Conservation (phyloP, 2,888 invertebrate species). For the Galeopsomyia nigrocyanea region DNA sequence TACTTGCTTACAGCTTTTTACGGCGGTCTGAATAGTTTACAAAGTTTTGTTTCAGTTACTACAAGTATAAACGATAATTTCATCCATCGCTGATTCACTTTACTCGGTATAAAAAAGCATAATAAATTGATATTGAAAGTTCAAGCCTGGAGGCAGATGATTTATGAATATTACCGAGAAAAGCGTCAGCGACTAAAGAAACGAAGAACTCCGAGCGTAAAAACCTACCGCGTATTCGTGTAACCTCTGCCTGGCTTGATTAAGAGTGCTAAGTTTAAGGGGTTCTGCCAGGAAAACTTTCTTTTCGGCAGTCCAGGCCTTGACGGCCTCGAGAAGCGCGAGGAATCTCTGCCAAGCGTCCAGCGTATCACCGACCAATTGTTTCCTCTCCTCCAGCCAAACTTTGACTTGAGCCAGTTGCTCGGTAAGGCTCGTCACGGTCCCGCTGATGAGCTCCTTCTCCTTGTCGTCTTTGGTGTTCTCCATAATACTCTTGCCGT, state of each 20-base stretch:
- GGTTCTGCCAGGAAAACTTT: slow-evolving; percentile 84
- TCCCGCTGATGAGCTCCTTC: slow-evolving; percentile 80
- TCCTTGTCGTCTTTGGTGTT: slow-evolving; percentile 85
- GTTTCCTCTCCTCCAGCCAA: slow-evolving; percentile 86
- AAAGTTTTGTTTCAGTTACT: slow-evolving; percentile 40
- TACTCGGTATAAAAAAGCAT: slow-evolving; percentile 33
- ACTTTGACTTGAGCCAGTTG: slow-evolving; percentile 83
- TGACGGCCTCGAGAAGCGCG: slow-evolving; percentile 84
- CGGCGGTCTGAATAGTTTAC: slow-evolving; percentile 77
- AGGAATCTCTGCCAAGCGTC: slow-evolving; percentile 92
- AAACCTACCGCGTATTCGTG: slow-evolving; percentile 87
- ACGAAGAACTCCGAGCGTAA: neutral
- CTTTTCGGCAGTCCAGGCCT: slow-evolving; percentile 88
- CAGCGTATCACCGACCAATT: slow-evolving; percentile 86
- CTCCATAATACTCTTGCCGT: slow-evolving; percentile 84
- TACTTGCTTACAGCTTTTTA: slow-evolving; percentile 90
- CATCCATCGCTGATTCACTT: neutral
- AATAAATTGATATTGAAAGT: slow-evolving; percentile 3
- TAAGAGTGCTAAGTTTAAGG: slow-evolving; percentile 81
- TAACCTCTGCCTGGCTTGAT: slow-evolving; percentile 86
- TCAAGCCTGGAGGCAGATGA: neutral
- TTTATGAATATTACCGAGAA: slow-evolving; percentile 2
- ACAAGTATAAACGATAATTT: neutral
- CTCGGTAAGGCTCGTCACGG: slow-evolving; percentile 82
- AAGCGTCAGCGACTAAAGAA: neutral